Base-by-base conservation (phyloP, 2,888 invertebrate genomes). In the Conchocele bisecta region DNA sequence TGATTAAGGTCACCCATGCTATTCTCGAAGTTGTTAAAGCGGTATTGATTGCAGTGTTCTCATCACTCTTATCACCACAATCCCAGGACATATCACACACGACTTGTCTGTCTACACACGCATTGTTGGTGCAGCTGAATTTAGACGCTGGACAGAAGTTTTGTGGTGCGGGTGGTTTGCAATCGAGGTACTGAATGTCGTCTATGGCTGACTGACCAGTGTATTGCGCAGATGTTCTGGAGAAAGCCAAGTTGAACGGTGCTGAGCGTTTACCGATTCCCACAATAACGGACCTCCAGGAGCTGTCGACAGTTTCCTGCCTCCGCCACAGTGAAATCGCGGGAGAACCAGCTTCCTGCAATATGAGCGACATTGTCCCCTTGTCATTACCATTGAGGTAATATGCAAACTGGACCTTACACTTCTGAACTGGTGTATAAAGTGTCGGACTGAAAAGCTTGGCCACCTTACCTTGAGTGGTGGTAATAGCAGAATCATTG, bases 121-220 rank as follows among this genome's bases (percentile, higher is more conserved):
- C 88, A 37, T 75, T 75, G 37, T 83, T 83, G n/a, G 61, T 50
- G 73, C 90, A 90, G 6, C 68, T 66, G 65, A 85, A 85, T 44
- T 82, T 75, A 13, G 41, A 39, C 13, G 50, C 41, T 29, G 68
- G 60, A 57, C 87, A 83, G 1, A 60, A 39, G 15, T 63, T 39
- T 39, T 69, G 75, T 1, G 76, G 78, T 11, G 58, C 58, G 9
- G 85, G 83, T 26, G 81, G 81, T 17, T 64, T 57, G 66, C 87
- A 87, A 71, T 83, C 79, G 20, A 71, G 46, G 54, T 84, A 85
- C 50, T 75, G 66, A 20, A 90, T 76, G 65, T 89, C 87, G 72
- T 90, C 90, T 51, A 90, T 72, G 28, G 89, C 89, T 35, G 88
- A 85, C 37, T 83, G 84, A 26, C 88, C 89, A 20, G 72, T 77